Conservation (phyloP, 2,888 invertebrate species). For the Allygus modestus region DNA sequence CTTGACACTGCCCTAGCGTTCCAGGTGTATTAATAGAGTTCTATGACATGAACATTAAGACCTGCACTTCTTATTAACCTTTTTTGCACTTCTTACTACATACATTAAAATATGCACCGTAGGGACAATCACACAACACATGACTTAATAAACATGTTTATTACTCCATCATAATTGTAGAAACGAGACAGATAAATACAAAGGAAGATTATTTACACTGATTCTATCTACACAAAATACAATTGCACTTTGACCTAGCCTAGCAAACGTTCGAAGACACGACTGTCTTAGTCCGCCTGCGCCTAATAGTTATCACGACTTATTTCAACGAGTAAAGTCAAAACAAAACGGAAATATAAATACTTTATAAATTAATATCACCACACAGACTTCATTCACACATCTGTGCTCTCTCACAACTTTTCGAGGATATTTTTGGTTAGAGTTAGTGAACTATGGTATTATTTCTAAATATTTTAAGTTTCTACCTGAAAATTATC, state of each 20-base stretch:
- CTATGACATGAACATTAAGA: no score
- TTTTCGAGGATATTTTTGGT: neutral
- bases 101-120: no score
- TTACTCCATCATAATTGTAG: conserved; percentile 56
- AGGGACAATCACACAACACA: conserved; percentile 5
- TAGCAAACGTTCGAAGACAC: conserved; percentile 27
- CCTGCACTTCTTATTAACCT: no score
- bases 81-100: no score
- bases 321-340: conserved; percentile 55
- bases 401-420: conserved; percentile 5
- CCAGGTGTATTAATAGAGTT: no score
- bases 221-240: conserved; percentile 50
- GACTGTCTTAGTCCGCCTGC: conserved; percentile 6
- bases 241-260: conserved; percentile 62
- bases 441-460: neutral
- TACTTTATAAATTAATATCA: conserved; percentile 48
- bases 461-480: neutral
- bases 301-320: conserved; percentile 58
- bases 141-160: conserved; percentile 50
- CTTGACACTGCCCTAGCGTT: no score
- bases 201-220: conserved; percentile 46
- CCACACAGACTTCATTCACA: neutral
- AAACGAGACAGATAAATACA: conserved; percentile 60
- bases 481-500: no score
- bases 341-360: conserved; percentile 46